Conservation (phyloP, 1,140 invertebrate genomes). For the Formica selysi region DNA sequence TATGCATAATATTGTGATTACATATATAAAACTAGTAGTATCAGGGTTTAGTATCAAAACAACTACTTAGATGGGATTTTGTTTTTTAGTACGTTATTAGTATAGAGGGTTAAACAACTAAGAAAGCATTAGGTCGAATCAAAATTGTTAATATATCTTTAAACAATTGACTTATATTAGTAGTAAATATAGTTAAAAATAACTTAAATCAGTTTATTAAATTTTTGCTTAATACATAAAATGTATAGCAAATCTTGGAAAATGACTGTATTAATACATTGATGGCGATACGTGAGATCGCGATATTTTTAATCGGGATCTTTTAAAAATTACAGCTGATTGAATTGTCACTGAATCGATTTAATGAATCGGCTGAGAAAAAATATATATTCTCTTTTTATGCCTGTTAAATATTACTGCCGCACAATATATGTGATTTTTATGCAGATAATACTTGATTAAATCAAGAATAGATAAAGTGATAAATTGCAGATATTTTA, state of each 20-base stretch:
- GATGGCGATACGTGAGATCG: background rate
- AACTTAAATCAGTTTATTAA: background rate
- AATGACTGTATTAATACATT: background rate
- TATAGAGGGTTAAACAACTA: background rate
- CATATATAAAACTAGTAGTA: slow-evolving; percentile 6
- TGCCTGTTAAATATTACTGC: slow-evolving; percentile 32
- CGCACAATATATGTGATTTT: slow-evolving; percentile 12
- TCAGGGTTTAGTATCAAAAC: slow-evolving; percentile 20
- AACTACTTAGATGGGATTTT: slow-evolving; percentile 33
- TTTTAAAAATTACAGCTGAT: background rate
- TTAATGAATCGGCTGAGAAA: background rate
- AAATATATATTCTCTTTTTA: background rate
- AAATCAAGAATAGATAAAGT: slow-evolving; percentile 8
- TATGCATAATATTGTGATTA: slow-evolving; percentile 51
- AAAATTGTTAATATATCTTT: slow-evolving; percentile 27
- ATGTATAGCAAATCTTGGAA: background rate
- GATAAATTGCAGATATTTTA: background rate
- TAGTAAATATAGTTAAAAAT: slow-evolving; percentile 6
- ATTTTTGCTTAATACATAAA: slow-evolving; percentile 25
- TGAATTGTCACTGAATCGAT: background rate
- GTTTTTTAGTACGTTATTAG: slow-evolving; percentile 39
- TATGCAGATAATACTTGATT: slow-evolving; percentile 14
- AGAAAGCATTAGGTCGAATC: background rate
- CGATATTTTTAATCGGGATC: background rate
- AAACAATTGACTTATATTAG: slow-evolving; percentile 15